Evolutionary conservation across 2,113 vertebrate species (phyloP), one percentile per base, ranked within the genome.

Genomic region (Rhynchopsitta pachyrhyncha): DNA sequence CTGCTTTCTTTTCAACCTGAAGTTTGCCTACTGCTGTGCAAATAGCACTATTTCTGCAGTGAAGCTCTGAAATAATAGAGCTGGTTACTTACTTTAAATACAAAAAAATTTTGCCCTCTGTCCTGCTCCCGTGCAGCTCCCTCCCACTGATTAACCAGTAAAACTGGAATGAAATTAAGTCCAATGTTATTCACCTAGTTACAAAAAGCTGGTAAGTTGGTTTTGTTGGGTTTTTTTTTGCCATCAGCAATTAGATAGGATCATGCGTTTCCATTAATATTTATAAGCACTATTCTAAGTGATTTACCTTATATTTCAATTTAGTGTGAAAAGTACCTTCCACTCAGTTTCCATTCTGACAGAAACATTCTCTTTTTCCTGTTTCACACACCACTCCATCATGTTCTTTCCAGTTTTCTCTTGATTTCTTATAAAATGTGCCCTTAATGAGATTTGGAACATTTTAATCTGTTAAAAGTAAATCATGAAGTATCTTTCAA

Each of bases 391-490:
- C 28, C n/a, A 29, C 33, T 80, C n/a, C 13, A 14, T 49, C 8
- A 37, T 49, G 11, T 37, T 41, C 29, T 57, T 87, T 55, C 55
- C 86, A 22, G n/a, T 64, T 84, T 91, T 86, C 67, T 82, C 33
- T 69, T 63, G 29, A 70, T 29, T 66, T 92, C 39, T 85, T 37
- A n/a, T 7, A 41, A 86, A 82, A 82, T 9, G 13, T 3, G 53
- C 13, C 66, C 37, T 47, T 68, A 81, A 74, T 16, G 60, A 62
- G 19, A 28, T 17, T 29, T 53, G 18, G 37, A 83, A 74, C 18
- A 53, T 63, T 88, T 77, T 74, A 74, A 82, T 66, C 71, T 83
- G 33, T 62, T 79, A 10, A 92, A 92, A 84, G 50, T 71, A 79
- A 79, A 86, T 55, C 1, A 46, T 27, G 13, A 10, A 6, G 53